Percentiles rank a stretch among this genome's conserved stretches.
These are phyloP conservation scores for Brachyptera putata DNA, from an alignment of 2,888 invertebrate genomes.

Conservation along the genomic window DNA sequence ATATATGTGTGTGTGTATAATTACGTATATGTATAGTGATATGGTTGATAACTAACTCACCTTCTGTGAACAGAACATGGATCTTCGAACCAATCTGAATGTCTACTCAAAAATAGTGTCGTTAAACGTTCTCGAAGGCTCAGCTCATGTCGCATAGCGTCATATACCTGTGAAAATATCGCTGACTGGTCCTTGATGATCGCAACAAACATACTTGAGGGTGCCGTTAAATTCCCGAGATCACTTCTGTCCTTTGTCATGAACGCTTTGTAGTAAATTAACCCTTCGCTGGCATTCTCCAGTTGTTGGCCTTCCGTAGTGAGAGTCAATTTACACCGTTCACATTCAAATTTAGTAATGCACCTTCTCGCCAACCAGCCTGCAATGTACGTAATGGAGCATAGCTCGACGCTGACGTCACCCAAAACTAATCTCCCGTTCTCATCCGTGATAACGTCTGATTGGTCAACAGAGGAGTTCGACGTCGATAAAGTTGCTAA, in stretches of 20 bases:
- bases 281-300: background rate
- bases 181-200: background rate
- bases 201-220: background rate
- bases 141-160: background rate
- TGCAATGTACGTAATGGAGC: slow-evolving; percentile 6
- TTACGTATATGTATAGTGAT: too few species aligned
- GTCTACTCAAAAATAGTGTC: background rate
- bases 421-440: background rate
- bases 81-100: slow-evolving; percentile 4
- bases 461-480: background rate
- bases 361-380: slow-evolving; percentile 8
- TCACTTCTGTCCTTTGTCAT: slow-evolving; percentile 1
- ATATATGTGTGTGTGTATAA: too few species aligned
- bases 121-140: background rate
- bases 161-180: background rate
- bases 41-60: too few species aligned
- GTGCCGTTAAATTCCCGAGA: background rate
- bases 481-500: background rate
- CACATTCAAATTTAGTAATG: background rate
- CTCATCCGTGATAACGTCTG: background rate
- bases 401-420: background rate
- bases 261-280: slow-evolving; percentile 4
- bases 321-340: background rate
- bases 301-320: background rate
- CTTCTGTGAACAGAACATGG: background rate